Base-by-base conservation (phyloP, 2,113 vertebrate species). In the Xerus inauris region DNA sequence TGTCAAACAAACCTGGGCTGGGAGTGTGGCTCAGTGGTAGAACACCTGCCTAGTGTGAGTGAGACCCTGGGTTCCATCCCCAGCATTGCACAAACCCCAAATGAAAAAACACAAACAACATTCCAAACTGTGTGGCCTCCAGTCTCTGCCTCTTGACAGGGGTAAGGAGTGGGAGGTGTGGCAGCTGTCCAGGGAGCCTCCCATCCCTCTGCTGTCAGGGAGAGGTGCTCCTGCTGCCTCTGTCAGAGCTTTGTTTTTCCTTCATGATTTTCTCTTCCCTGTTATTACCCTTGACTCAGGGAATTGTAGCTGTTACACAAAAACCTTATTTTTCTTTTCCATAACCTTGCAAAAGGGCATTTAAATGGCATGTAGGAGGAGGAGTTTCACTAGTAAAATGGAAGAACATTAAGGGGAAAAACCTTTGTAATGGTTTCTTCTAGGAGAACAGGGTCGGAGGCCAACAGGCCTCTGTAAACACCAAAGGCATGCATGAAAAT, bases 241-340 rank as follows among this genome's bases (percentile, higher is more conserved):
- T 71, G 17, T 22, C 0, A 3, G 2, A 26, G 89, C 94, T 97
- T 95, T 94, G 91, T 94, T 92, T 82, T 89, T 11, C 51, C 91
- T 87, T 76, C 51, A 30, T 14, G 1, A 30, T 82, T 92, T 94
- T 92, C 83, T 88, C 93, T 96, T 84, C 89, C 89, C 87, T 92
- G 35, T 94, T 85, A 96, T 92, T 95, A 95, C 76, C 45, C 87
- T 38, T 85, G 87, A 95, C 72, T 96, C 76, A 89, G 77, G 93
- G 86, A 49, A 59, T 8, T 16, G 19, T 30, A 69, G 65, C 69
- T 62, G 79, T 59, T 77, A 75, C 30, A 93, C 72, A 92, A 92
- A 92, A 92, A 83, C 19, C 67, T 87, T 49, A 87, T 71, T 77
- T 64, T 86, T 72, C 62, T 35, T 26, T 73, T 57, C 82, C 19